Evolutionary conservation across 2,113 vertebrate genomes (phyloP), one percentile per base, ranked within the genome.

Genomic region (Lampris incognitus): DNA sequence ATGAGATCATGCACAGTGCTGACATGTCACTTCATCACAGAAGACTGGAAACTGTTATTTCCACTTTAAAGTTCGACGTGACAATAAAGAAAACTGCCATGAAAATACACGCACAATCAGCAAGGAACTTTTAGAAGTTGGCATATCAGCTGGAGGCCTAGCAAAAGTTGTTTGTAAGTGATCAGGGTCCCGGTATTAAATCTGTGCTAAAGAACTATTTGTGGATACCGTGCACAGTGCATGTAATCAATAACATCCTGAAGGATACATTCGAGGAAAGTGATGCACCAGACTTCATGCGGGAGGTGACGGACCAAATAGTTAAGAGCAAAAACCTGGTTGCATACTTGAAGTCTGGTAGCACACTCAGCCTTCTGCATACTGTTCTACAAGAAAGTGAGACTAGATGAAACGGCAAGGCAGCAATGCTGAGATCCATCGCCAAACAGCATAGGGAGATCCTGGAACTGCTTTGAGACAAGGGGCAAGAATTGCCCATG

Each of bases 151-250:
- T 62, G 38, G 42, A 42, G 40, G 60, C 60, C 60, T 42, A 40
- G 11, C 2, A 62, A 62, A 68, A 55, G 66, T 68, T 37, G 66
- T 54, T 54, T 41, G 51, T 68, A 54, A 68, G 66, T 68, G 46
- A 89, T 85, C 85, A 88, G 80, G 82, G 69, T 68, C 72, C 85
- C 9, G 50, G 81, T 82, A 89, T 83, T 66, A 89, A 79, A 87
- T 83, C 60, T 76, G 73, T 66, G 40, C 68, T 52, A 51, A 61
- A 63, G 75, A 77, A 84, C 74, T 73, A 71, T 63, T 24, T 24
- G 24, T 24, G 24, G 24, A 24, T 24, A 24, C 24, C 24, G 24
- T 24, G 24, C 24, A 24, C 24, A 24, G 24, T 24, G 24, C 24
- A 24, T 24, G 24, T 24, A 24, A 24, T 24, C 24, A 24, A 24